Evolutionary conservation across 1,140 invertebrate species (phyloP).

Genomic region (Argopecten irradians): DNA sequence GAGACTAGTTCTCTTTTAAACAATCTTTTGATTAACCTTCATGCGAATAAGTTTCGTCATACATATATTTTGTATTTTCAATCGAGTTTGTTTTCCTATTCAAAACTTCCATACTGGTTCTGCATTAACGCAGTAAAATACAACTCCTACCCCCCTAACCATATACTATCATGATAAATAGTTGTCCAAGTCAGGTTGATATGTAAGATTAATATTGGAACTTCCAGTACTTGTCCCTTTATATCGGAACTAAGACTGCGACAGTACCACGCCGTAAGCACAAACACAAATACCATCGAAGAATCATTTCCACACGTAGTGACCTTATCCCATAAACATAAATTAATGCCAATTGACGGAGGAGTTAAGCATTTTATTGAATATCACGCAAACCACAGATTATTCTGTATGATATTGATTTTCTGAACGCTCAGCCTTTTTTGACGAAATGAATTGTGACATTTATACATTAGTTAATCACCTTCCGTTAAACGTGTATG

Average conservation of each 20-base stretch:
- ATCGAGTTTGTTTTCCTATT: too few relatives aligned
- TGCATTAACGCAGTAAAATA: too few relatives aligned
- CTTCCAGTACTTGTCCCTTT: not conserved
- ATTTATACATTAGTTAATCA: conserved; percentile 3
- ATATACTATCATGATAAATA: too few relatives aligned
- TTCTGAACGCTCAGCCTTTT: not conserved
- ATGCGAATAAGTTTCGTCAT: too few relatives aligned
- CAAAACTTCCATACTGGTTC: too few relatives aligned
- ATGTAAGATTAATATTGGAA: not conserved
- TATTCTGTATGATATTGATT: not conserved
- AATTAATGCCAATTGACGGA: not conserved
- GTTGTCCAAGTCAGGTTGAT: not conserved
- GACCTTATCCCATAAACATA: conserved; percentile 17
- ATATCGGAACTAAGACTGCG: not conserved
- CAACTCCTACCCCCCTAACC: too few relatives aligned
- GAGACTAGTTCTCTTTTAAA: too few relatives aligned
- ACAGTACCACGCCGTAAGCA: not conserved
- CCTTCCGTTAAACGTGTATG: not conserved
- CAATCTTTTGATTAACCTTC: too few relatives aligned
- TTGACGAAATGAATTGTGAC: conserved; percentile 17
- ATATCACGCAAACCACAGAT: not conserved
- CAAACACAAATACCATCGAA: not conserved
- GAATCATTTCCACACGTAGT: not conserved
- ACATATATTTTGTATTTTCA: too few relatives aligned
- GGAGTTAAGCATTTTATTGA: conserved; percentile 3